Evolutionary conservation across 2,797 vertebrate genomes (phyloP), one percentile per base, ranked within the genome.

Genomic region (Siniperca scherzeri): DNA sequence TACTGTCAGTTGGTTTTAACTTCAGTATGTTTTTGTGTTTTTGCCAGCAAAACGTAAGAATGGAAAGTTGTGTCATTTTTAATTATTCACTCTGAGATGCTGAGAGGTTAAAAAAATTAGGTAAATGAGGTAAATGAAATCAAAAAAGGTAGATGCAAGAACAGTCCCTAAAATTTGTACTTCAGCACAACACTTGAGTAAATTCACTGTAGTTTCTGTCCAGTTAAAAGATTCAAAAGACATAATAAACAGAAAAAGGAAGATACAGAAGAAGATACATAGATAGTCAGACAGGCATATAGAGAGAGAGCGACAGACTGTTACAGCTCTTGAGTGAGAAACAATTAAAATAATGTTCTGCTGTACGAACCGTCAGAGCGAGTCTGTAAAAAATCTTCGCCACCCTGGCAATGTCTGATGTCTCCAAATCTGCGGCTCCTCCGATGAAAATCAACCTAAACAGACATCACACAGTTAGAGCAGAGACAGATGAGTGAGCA

Each of bases 371-470:
- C 95, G 68, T 85, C 21, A 95, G 57, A 38, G 96, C 96, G 0
- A 97, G 94, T 14, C 17, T 85, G 85, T 95, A 97, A 82, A 97
- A 97, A 59, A 96, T 88, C 67, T 79, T 89, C 0, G 96, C 94
- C 59, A 94, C 95, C 57, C 74, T 92, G 59, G 96, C 95, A 77
- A 89, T 96, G 62, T 93, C 95, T 16, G 96, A 97, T 0, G 72
- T 93, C 83, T 92, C 62, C 40, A 96, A 81, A 88, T 96, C 52
- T 16, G 22, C 90, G 2, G 93, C 86, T 74, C 96, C 96, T 0
- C 96, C 96, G 0, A 97, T 96, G 25, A 97, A 77, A 69, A 97
- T 42, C 81, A 97, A 81, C 3, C 96, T 95, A 1, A 36, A 74
- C 14, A 67, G 5, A 74, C n/a, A 76, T 21, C 13, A 53, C 7